A percentile compares a stretch with the other conserved stretches of the same genome.
These are phyloP conservation scores for Drosophila mimetica DNA, from an alignment of 2,888 invertebrate species.

Conservation along the genomic window DNA sequence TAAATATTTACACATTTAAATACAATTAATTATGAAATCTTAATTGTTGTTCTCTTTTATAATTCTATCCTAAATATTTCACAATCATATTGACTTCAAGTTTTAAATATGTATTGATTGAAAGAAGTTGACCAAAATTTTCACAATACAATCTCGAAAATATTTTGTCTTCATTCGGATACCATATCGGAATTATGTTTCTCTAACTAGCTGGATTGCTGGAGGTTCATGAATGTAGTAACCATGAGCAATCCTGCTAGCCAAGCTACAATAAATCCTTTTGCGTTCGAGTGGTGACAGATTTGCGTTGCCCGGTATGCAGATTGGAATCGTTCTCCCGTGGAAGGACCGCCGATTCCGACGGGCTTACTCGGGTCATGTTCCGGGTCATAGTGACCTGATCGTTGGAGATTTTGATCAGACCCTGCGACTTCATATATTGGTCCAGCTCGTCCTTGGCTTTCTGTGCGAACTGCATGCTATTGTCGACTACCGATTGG, in stretches of 20 bases:
- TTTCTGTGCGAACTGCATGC: neutral
- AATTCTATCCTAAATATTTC: too few species aligned
- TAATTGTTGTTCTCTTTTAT: too few species aligned
- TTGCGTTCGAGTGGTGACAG: too few species aligned
- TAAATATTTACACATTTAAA: too few species aligned
- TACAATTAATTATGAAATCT: too few species aligned
- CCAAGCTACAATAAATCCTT: neutral
- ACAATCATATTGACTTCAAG: too few species aligned
- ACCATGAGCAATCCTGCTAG: conserved; percentile 7
- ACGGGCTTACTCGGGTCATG: neutral
- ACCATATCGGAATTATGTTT: neutral
- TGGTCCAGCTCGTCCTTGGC: conserved; percentile 20
- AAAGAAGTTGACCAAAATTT: conserved; percentile 7
- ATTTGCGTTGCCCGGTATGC: neutral
- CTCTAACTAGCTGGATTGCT: conserved; percentile 5
- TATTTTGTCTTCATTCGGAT: neutral
- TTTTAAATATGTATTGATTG: neutral
- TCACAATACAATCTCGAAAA: neutral
- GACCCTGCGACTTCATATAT: conserved; percentile 35
- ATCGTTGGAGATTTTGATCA: neutral
- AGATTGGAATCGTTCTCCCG: neutral
- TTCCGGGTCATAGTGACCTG: neutral
- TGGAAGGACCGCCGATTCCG: neutral
- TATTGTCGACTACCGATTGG: neutral
- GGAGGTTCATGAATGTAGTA: neutral